Evolutionary conservation across 2,113 vertebrate species (phyloP).

Genomic region (Alectura lathami): DNA sequence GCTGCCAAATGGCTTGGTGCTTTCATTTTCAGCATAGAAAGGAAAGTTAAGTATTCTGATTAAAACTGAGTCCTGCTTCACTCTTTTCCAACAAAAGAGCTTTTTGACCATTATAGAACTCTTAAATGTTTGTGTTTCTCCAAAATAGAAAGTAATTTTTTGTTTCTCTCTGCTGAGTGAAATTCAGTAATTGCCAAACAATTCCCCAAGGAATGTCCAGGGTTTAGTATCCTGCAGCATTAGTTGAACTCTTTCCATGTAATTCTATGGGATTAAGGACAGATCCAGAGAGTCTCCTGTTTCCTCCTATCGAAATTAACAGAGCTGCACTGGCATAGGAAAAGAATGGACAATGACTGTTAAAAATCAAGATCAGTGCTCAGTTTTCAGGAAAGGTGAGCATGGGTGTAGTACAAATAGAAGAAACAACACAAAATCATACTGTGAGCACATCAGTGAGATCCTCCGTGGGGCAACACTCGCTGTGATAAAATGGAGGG

Average conservation of each 20-base stretch:
- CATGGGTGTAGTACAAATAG: neutral
- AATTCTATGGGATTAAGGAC: neutral
- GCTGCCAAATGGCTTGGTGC: neutral
- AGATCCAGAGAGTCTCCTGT: neutral
- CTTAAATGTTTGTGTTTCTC: neutral
- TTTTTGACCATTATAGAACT: neutral
- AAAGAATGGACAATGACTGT: neutral
- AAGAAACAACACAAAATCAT: neutral
- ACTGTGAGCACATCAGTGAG: neutral
- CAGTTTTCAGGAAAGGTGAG: neutral
- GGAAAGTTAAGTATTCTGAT: neutral
- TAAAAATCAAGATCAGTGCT: neutral
- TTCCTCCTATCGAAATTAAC: neutral
- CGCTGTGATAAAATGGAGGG: neutral
- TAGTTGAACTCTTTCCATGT: neutral
- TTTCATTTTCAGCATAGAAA: neutral
- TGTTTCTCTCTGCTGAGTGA: neutral
- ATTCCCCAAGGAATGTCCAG: neutral
- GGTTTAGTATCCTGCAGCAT: neutral
- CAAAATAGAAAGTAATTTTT: neutral
- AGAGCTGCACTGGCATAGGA: neutral
- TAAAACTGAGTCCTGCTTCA: neutral
- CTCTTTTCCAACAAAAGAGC: neutral
- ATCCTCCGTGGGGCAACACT: neutral
- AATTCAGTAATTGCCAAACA: neutral